Evolutionary conservation across 2,113 vertebrate species (phyloP).

Genomic region (Stigmatopora nigra): DNA sequence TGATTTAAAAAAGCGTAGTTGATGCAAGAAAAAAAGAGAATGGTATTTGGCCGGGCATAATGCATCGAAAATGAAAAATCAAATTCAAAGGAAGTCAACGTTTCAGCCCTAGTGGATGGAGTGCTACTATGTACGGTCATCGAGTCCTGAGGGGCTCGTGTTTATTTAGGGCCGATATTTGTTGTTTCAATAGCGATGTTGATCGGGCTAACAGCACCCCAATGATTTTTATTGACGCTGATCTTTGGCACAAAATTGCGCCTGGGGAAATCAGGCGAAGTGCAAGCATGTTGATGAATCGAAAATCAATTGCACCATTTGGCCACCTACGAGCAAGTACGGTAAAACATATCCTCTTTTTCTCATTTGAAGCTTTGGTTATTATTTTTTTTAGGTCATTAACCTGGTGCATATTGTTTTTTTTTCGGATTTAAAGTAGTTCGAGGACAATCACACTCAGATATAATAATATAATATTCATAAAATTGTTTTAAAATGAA

Average conservation of each 20-base stretch:
- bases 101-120: too few relatives aligned
- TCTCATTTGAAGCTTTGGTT: conserved; percentile 64
- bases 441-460: too few relatives aligned
- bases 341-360: conserved; percentile 49
- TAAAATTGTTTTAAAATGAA: too few relatives aligned
- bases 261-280: conserved; percentile 78
- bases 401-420: conserved; percentile 54
- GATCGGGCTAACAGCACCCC: conserved; percentile 68
- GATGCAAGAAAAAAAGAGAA: too few relatives aligned
- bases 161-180: conserved; percentile 66
- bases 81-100: too few relatives aligned
- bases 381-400: conserved; percentile 63
- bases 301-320: conserved; percentile 78
- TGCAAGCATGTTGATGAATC: conserved; percentile 71
- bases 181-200: conserved; percentile 72
- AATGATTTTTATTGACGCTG: conserved; percentile 80
- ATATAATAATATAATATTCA: too few relatives aligned
- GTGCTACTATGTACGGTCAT: not conserved
- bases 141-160: conserved; percentile 45
- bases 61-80: too few relatives aligned
- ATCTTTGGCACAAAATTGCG: conserved; percentile 75
- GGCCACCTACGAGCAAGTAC: conserved; percentile 57
- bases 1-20: too few relatives aligned
- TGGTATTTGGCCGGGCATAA: too few relatives aligned
- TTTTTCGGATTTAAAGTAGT: not conserved